Conservation (phyloP, 2,888 invertebrate species). For the Stenotaenia linearis region DNA sequence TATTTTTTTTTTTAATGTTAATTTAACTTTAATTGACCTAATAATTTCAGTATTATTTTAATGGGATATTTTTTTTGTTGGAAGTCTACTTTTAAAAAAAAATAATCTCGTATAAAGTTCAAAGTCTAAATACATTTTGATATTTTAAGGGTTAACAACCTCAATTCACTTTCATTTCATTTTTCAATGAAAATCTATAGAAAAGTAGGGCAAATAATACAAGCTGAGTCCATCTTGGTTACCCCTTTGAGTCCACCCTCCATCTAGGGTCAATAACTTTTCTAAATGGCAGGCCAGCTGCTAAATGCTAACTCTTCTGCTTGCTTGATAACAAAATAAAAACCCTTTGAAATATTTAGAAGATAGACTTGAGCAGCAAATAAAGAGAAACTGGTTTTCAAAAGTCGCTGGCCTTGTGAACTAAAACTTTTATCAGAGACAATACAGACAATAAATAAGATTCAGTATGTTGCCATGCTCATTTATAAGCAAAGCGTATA, state of each 20-base stretch:
- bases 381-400: constrained; percentile 21
- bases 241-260: constrained; percentile 16
- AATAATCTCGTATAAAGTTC: neutral
- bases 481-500: neutral
- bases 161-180: neutral
- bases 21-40: neutral
- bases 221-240: constrained; percentile 14
- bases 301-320: constrained; percentile 23
- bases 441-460: constrained; percentile 9
- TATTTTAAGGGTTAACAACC: constrained; percentile 21
- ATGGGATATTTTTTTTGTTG: neutral
- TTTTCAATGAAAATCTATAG: constrained; percentile 5
- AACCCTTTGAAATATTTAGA: constrained; percentile 10
- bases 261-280: constrained; percentile 24
- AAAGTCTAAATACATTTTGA: constrained; percentile 6
- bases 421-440: constrained; percentile 21
- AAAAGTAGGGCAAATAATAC: constrained; percentile 26
- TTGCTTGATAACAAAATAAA: constrained; percentile 17
- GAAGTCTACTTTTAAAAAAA: neutral
- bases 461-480: neutral
- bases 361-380: constrained; percentile 18
- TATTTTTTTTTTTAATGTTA: no score
- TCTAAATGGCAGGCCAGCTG: constrained; percentile 16
- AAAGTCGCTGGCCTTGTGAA: constrained; percentile 20
- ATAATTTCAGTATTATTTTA: neutral